phyloP scores from a whole-genome alignment of 2,888 invertebrate species.

The Adineta ricciae region DNA sequence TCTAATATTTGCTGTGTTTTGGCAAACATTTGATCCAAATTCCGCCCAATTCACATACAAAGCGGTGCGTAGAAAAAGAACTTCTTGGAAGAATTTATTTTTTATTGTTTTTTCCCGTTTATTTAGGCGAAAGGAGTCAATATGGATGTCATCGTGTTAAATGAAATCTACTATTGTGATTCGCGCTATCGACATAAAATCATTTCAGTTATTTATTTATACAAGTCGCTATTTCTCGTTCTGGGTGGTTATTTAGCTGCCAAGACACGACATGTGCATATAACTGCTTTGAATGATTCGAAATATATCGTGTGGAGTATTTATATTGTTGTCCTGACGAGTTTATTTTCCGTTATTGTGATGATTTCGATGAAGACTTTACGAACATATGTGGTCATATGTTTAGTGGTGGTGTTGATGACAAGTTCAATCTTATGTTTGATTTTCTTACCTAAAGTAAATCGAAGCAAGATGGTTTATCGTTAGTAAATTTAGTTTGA shows the following conservation, averaged over 20 bases:
- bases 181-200: neutral
- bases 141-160: neutral
- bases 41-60: neutral
- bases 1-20: neutral
- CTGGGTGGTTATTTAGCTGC: conserved; percentile 11
- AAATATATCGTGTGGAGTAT: neutral
- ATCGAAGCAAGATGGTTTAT: neutral
- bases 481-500: neutral
- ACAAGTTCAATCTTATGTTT: conserved; percentile 16
- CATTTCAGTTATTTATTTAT: neutral
- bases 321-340: neutral
- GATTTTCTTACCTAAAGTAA: neutral
- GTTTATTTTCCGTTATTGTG: neutral
- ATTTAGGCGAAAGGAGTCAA: neutral
- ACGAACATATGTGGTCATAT: neutral
- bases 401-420: neutral
- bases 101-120: neutral
- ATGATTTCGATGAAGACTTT: neutral
- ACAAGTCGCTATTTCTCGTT: neutral
- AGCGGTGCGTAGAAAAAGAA: neutral
- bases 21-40: conserved; percentile 10
- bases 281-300: conserved; percentile 16
- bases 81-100: too few relatives aligned
- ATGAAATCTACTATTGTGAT: conserved; percentile 2
- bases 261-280: conserved; percentile 17